Conservation (phyloP, 2,113 vertebrate species). For the Mixornis gularis region DNA sequence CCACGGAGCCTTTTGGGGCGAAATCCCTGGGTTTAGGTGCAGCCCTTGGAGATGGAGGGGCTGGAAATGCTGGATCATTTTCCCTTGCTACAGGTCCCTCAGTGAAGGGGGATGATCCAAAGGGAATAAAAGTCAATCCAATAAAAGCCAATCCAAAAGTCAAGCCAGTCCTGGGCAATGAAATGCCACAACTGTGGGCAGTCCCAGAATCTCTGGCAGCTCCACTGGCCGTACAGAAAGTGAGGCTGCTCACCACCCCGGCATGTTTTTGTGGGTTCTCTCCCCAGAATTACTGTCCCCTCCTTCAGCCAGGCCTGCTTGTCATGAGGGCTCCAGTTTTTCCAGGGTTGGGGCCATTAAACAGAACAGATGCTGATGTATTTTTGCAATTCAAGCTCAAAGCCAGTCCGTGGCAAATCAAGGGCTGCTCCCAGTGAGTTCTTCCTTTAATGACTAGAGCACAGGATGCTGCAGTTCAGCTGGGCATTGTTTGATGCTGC, state of each 20-base stretch:
- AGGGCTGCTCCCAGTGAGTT: neutral
- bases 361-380: neutral
- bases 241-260: fast-evolving
- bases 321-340: fast-evolving
- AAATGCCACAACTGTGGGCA: neutral
- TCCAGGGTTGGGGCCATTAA: neutral
- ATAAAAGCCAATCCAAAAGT: too few relatives aligned
- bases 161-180: neutral
- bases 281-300: fast-evolving
- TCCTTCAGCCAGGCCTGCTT: neutral
- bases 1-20: neutral
- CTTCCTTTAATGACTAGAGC: neutral
- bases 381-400: neutral
- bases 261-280: fast-evolving
- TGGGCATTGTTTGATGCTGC: neutral
- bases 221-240: neutral
- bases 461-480: neutral
- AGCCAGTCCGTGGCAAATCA: neutral
- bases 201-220: neutral
- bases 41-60: neutral
- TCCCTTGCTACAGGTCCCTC: neutral
- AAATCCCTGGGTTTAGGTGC: neutral
- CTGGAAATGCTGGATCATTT: neutral
- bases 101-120: neutral
- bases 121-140: neutral